Percentiles rank a stretch among this genome's conserved stretches.
Conservation (phyloP, 2,113 vertebrate genomes). For the Phalacrocorax brasilianus region DNA sequence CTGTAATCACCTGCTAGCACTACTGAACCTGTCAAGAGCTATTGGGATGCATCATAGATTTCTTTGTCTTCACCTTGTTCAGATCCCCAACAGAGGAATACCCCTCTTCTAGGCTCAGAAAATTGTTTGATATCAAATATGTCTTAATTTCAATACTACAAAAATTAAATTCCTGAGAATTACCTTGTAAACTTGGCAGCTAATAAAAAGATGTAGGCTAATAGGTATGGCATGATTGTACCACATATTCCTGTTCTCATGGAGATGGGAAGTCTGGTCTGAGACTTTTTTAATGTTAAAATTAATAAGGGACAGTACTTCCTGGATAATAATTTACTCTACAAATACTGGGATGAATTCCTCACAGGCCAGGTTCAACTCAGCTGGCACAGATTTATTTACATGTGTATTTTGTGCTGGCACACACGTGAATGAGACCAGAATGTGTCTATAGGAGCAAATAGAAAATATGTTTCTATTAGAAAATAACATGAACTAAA, state of each 20-base stretch:
- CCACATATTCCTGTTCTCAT: neutral
- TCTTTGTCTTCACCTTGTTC: neutral
- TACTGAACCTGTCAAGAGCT: neutral
- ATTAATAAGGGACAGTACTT: neutral
- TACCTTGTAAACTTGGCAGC: neutral
- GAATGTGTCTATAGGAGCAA: neutral
- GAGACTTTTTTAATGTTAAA: neutral
- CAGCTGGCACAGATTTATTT: neutral
- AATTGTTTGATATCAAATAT: neutral
- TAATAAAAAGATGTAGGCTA: neutral
- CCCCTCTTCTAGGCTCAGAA: neutral
- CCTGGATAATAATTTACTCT: neutral
- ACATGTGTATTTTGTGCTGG: neutral
- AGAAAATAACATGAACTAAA: neutral
- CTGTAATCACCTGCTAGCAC: neutral
- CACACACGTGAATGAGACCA: neutral
- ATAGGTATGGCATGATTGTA: neutral
- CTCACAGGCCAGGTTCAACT: neutral
- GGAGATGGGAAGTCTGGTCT: neutral
- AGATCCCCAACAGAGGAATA: neutral
- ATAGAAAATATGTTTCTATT: neutral
- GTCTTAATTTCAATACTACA: neutral
- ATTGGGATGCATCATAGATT: neutral
- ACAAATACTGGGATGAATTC: neutral
- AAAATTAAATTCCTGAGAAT: neutral